These are phyloP conservation scores for Drosophila incognita DNA, from an alignment of 2,888 invertebrate genomes.

Conservation along the genomic window DNA sequence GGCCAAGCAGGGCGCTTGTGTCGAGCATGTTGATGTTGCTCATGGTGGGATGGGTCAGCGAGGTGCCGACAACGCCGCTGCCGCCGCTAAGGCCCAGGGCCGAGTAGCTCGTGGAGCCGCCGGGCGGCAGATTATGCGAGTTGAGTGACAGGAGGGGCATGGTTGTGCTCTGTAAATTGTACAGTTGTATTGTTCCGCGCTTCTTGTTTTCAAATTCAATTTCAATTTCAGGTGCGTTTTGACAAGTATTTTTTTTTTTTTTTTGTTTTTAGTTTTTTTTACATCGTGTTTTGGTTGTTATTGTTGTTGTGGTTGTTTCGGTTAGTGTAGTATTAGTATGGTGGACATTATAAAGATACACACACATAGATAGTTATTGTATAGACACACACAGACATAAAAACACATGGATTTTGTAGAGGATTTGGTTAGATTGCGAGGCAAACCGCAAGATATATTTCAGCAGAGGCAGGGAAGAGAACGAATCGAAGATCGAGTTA, in stretches of 20 bases:
- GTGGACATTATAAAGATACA: slow-evolving; percentile 26
- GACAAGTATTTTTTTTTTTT: slow-evolving; percentile 15
- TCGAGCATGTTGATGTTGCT: slow-evolving; percentile 82
- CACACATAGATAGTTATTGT: slow-evolving; percentile 60
- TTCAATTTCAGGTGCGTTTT: slow-evolving; percentile 45
- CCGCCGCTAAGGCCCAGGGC: slow-evolving; percentile 84
- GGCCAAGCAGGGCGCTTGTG: slow-evolving; percentile 76
- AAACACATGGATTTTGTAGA: slow-evolving; percentile 40
- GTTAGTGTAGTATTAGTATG: slow-evolving; percentile 34
- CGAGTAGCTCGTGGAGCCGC: slow-evolving; percentile 84
- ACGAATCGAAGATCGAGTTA: slow-evolving; percentile 44
- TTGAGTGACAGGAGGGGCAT: slow-evolving; percentile 87
- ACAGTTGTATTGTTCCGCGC: slow-evolving; percentile 85
- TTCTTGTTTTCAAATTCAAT: slow-evolving; percentile 62
- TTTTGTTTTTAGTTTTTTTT: slow-evolving; percentile 30
- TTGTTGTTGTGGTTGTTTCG: slow-evolving; percentile 29
- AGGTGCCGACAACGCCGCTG: slow-evolving; percentile 75
- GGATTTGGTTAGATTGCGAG: slow-evolving; percentile 21
- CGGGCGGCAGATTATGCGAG: slow-evolving; percentile 85
- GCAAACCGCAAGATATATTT: slow-evolving; percentile 36
- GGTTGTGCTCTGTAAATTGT: slow-evolving; percentile 88
- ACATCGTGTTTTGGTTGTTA: slow-evolving; percentile 42
- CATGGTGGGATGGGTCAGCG: slow-evolving; percentile 84
- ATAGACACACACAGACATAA: slow-evolving; percentile 45
- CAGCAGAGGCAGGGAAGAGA: slow-evolving; percentile 37